Conservation (phyloP, 2,888 invertebrate species). For the Psococerastis gibbosa region DNA sequence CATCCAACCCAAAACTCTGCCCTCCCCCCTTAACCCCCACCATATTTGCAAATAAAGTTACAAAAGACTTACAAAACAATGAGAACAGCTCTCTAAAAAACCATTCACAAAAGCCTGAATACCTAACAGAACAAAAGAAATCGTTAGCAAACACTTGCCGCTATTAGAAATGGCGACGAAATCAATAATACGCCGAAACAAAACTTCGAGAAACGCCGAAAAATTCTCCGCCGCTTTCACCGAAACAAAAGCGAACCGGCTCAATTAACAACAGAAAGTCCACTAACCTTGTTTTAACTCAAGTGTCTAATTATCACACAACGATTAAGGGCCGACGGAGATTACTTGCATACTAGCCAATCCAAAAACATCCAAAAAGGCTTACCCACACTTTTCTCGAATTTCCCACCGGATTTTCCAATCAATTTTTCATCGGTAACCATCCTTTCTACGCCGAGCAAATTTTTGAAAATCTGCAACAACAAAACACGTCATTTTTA, state of each 20-base stretch:
- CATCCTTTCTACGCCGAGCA: background rate
- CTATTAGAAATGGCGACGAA: too few relatives aligned
- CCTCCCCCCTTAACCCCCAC: too few relatives aligned
- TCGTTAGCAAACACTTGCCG: too few relatives aligned
- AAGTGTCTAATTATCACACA: conserved; percentile 4
- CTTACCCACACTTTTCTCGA: conserved; percentile 1
- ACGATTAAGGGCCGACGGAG: background rate
- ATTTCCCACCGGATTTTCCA: background rate
- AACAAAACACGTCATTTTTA: background rate
- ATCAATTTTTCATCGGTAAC: background rate
- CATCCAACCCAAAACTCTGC: too few relatives aligned
- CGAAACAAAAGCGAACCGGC: conserved; percentile 4
- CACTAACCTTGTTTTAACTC: conserved; percentile 8
- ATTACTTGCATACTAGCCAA: conserved; percentile 5
- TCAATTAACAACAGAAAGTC: conserved; percentile 6
- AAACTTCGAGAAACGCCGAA: too few relatives aligned
- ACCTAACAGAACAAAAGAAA: too few relatives aligned
- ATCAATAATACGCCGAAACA: too few relatives aligned
- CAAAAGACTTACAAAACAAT: too few relatives aligned
- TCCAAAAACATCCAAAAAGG: conserved; percentile 8
- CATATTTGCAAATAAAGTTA: too few relatives aligned
- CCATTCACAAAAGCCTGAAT: too few relatives aligned
- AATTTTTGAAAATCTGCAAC: background rate
- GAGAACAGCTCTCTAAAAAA: too few relatives aligned
- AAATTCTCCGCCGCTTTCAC: too few relatives aligned